A percentile compares a stretch with the other conserved stretches of the same genome.
phyloP scores from a whole-genome alignment of 2,797 vertebrate species.

The Cichlasoma orientale region DNA sequence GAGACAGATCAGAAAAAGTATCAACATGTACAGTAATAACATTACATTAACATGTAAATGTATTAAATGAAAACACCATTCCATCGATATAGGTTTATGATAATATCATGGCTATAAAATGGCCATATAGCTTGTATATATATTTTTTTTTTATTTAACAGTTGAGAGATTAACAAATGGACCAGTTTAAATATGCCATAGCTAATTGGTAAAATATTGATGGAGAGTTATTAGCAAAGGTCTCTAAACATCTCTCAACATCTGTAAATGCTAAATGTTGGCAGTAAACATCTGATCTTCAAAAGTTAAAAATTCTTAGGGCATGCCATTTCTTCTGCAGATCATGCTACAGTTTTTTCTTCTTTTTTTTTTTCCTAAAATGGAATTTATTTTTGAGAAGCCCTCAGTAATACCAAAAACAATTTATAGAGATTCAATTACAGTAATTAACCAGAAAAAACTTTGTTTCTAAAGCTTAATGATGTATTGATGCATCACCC shows the following conservation, averaged over 20 bases:
- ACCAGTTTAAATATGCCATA: neutral
- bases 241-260: neutral
- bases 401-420: constrained; percentile 6
- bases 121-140: neutral
- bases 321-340: neutral
- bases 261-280: neutral
- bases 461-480: constrained; percentile 66
- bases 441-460: constrained; percentile 62
- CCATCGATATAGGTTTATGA: neutral
- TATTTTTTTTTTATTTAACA: neutral
- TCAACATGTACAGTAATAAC: neutral
- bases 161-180: neutral
- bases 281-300: neutral
- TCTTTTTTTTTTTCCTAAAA: constrained; percentile 17
- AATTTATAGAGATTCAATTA: constrained; percentile 34
- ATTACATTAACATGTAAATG: neutral
- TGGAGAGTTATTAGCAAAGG: neutral
- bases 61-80: neutral
- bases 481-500: constrained; percentile 61
- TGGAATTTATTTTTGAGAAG: constrained; percentile 20
- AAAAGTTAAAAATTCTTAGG: neutral
- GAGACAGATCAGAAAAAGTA: neutral
- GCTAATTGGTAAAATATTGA: neutral
- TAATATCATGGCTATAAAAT: neutral
- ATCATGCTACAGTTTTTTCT: neutral